Percentiles rank a stretch among this genome's conserved stretches.
Conservation (phyloP, 2,797 vertebrate genomes). For the Helarctos malayanus region DNA sequence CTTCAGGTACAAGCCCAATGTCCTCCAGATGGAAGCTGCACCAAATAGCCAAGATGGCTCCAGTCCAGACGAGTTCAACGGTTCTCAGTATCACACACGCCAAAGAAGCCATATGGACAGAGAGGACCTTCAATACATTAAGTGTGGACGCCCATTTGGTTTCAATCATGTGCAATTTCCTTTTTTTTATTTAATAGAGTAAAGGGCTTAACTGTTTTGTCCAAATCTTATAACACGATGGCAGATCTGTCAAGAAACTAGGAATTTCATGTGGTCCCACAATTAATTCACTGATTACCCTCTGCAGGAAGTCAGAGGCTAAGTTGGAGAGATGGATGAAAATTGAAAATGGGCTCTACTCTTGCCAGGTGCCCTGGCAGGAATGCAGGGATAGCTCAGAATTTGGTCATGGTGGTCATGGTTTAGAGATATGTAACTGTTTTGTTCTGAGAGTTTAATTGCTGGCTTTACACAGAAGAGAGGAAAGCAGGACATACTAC, state of each 20-base stretch:
- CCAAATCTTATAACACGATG: constrained; percentile 82
- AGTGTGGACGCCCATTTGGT: constrained; percentile 80
- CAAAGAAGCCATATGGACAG: constrained; percentile 77
- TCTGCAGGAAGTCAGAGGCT: constrained; percentile 71
- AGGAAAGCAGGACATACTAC: neutral
- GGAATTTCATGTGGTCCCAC: constrained; percentile 79
- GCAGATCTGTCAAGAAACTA: constrained; percentile 81
- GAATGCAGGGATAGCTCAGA: neutral
- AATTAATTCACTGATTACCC: constrained; percentile 68
- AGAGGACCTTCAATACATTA: constrained; percentile 50
- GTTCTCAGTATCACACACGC: constrained; percentile 57
- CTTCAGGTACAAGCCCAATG: constrained; percentile 47
- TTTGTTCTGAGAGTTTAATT: constrained; percentile 58
- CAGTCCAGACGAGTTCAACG: constrained; percentile 66
- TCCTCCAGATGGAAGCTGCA: constrained; percentile 45
- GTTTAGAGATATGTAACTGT: neutral
- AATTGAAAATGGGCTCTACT: constrained; percentile 76
- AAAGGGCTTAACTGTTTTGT: constrained; percentile 85
- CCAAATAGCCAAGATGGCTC: constrained; percentile 65
- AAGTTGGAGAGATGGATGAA: constrained; percentile 71
- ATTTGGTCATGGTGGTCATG: neutral
- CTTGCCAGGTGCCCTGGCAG: constrained; percentile 69
- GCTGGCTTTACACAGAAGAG: neutral
- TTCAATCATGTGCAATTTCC: constrained; percentile 85
- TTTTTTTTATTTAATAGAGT: constrained; percentile 80